phyloP scores from a whole-genome alignment of 2,888 invertebrate genomes.

The Drosophila niveifrons region DNA sequence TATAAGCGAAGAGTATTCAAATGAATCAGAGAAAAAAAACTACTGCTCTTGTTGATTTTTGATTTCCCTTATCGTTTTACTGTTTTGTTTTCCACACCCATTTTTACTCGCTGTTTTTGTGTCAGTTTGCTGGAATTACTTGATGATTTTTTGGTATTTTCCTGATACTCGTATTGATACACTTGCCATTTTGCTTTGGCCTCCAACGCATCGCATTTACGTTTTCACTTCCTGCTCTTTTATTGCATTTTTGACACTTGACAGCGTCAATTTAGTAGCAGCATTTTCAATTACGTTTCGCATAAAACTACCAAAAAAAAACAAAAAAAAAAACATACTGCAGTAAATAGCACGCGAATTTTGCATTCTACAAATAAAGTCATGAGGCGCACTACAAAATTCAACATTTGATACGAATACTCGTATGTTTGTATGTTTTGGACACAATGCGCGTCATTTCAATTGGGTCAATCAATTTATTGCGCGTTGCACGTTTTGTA shows the following conservation, averaged over 20 bases:
- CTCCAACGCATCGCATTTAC: not conserved
- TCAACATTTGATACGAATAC: too few species aligned
- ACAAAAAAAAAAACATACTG: too few species aligned
- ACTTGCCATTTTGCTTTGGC: not conserved
- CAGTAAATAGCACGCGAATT: too few species aligned
- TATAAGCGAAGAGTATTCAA: not conserved
- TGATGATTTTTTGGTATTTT: conserved; percentile 10
- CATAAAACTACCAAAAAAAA: not conserved
- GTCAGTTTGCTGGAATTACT: conserved; percentile 15
- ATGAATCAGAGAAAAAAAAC: not conserved
- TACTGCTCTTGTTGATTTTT: not conserved
- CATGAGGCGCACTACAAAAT: too few species aligned
- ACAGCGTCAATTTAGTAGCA: conserved; percentile 33
- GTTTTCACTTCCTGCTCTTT: not conserved
- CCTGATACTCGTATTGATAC: not conserved
- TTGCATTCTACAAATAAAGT: too few species aligned
- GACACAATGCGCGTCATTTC: too few species aligned
- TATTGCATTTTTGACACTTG: conserved; percentile 22
- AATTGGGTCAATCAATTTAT: too few species aligned
- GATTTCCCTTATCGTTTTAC: not conserved
- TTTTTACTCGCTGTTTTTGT: too few species aligned
- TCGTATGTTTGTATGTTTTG: too few species aligned
- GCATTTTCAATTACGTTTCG: conserved; percentile 64
- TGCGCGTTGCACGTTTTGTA: too few species aligned
- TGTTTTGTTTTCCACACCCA: not conserved